Evolutionary conservation across 1,140 invertebrate species (phyloP), one percentile per base, ranked within the genome.

Genomic region (Octopus bimaculoides): DNA sequence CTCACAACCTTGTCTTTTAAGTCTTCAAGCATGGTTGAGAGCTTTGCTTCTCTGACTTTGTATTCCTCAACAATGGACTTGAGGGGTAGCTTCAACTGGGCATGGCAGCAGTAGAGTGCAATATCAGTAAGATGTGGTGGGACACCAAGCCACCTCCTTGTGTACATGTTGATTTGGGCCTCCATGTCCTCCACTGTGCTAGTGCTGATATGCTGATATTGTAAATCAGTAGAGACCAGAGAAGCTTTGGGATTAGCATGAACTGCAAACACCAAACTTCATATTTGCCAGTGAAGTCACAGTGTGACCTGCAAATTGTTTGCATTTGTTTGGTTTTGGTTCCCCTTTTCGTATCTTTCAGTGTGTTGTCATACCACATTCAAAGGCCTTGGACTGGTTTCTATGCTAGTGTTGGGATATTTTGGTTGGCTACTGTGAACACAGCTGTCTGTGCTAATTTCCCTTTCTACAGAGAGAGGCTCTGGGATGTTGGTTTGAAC

Each of bases 241-340:
- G 79, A 14, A 80, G 74, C 73, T 55, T 76, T 5, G 74, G 74
- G 10, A 76, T 80, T 26, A 80, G 79, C 61, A 80, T 80, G 74
- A 76, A 76, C 79, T 76, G 79, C 17, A 77, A 41, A 56, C 79
- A 80, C 79, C 79, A 80, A 14, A 80, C 53, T 55, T 76, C n/a
- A n/a, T n/a, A n/a, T n/a, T n/a, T n/a, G n/a, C n/a, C n/a, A n/a
- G n/a, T n/a, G n/a, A n/a, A n/a, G n/a, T n/a, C n/a, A n/a, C n/a
- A n/a, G n/a, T n/a, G n/a, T n/a, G n/a, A n/a, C n/a, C n/a, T n/a
- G n/a, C n/a, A n/a, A n/a, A n/a, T n/a, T n/a, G n/a, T n/a, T n/a
- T n/a, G n/a, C n/a, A n/a, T n/a, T n/a, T n/a, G n/a, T n/a, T n/a
- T n/a, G n/a, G n/a, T n/a, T n/a, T n/a, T n/a, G n/a, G n/a, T n/a